Evolutionary conservation across 2,888 invertebrate genomes (phyloP), one percentile per base, ranked within the genome.

Genomic region (Synergus itoensis): DNA sequence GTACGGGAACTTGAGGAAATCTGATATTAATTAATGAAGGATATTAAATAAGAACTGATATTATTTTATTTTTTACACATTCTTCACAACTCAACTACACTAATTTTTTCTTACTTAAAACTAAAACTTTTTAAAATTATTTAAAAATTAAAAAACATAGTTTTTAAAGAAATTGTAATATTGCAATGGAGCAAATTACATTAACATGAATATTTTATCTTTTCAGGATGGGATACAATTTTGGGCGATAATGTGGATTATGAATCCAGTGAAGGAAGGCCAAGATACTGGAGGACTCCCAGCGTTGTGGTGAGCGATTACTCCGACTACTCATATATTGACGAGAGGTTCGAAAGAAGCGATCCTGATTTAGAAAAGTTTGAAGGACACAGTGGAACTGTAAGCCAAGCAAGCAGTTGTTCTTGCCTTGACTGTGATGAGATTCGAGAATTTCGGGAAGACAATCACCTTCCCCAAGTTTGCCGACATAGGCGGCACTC

Each of bases 231-330:
- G 90, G 90, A 89, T 48, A 78, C 85, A 4, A 88, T 85, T 41
- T 62, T 84, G 43, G 87, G 86, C 14, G 90, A 91, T 69, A 83
- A 86, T 36, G 84, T 80, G 9, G 91, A 91, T 57, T 86, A 85
- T 77, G 91, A 91, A 64, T 84, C 88, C 0, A 87, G 80, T 40
- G 91, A 90, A 67, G 91, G 89, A 36, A 87, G 86, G 76, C 91
- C 91, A 0, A 86, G 95, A 5, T 96, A 95, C 87, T 96, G 96
- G 92, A 93, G 97, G 80, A 97, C 97, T 0, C 97, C 97, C 0
- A 97, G 97, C 78, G 97, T 97, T 67, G 97, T 97, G 4, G 96
- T 97, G 63, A 97, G 97, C 88, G 97, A 97, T 91, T 97, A 97
- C 89, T 97, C 97, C 0, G 97, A 97, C 88, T 97, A 95, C 87